Conservation (phyloP, 2,113 vertebrate species). For the Xiphophorus hellerii region DNA sequence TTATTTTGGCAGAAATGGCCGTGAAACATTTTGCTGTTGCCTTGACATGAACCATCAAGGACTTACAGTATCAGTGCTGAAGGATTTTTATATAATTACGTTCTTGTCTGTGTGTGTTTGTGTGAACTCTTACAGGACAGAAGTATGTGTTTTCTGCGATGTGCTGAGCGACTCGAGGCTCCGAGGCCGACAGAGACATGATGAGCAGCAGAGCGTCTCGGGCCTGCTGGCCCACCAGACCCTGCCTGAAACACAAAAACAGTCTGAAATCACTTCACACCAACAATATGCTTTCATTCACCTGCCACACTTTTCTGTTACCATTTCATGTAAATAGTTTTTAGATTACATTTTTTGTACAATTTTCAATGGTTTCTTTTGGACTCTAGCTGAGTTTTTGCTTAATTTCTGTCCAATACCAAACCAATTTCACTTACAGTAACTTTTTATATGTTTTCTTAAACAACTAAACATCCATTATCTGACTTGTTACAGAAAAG, state of each 20-base stretch:
- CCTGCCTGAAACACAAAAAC: constrained; percentile 80
- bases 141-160: constrained; percentile 95
- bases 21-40: neutral
- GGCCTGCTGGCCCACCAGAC: constrained; percentile 89
- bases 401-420: no score
- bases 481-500: no score
- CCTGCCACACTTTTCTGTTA: neutral
- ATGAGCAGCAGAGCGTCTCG: constrained; percentile 92
- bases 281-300: neutral
- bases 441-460: no score
- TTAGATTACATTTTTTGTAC: no score
- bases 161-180: constrained; percentile 87
- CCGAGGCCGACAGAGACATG: constrained; percentile 91
- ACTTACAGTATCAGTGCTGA: neutral
- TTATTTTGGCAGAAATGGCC: constrained; percentile 2
- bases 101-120: neutral
- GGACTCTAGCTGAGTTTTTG: no score
- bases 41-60: neutral
- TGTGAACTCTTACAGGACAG: constrained; percentile 88
- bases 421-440: no score
- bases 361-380: no score
- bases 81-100: neutral
- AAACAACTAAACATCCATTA: no score
- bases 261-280: neutral
- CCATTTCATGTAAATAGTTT: neutral